Percentiles rank a stretch among this genome's conserved stretches.
Evolutionary conservation across 1,140 invertebrate genomes (phyloP).

Genomic region (Wiebesia pumilae): DNA sequence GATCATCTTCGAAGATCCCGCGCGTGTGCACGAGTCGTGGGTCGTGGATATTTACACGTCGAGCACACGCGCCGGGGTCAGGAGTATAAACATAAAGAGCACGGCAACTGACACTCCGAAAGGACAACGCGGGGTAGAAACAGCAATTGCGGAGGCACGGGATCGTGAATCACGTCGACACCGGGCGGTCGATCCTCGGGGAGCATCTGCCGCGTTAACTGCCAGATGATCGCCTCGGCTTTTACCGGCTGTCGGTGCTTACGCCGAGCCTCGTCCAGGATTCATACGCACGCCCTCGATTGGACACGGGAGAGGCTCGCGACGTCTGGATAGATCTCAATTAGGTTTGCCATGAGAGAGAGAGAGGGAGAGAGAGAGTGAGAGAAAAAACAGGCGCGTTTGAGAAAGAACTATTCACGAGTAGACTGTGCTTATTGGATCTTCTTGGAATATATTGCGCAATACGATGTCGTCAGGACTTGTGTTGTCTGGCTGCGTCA

Average conservation of each 20-base stretch:
- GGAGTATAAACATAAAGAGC: too few relatives aligned
- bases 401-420: too few relatives aligned
- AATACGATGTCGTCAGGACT: too few relatives aligned
- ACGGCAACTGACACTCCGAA: too few relatives aligned
- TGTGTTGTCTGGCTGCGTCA: background rate
- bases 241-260: constrained; percentile 22
- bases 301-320: background rate
- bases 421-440: too few relatives aligned
- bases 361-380: too few relatives aligned
- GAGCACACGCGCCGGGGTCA: too few relatives aligned
- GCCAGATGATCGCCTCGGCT: constrained; percentile 45
- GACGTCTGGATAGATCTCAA: background rate
- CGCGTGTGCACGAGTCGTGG: too few relatives aligned
- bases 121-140: background rate
- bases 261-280: background rate
- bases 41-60: too few relatives aligned
- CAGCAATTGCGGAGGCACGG: background rate
- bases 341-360: background rate
- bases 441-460: too few relatives aligned
- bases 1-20: too few relatives aligned
- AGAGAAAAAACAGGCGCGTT: background rate
- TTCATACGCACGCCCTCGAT: background rate
- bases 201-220: constrained; percentile 50
- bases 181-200: constrained; percentile 30
- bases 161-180: constrained; percentile 32